Evolutionary conservation across 2,888 invertebrate species (phyloP).

Genomic region (Eilema caniola): DNA sequence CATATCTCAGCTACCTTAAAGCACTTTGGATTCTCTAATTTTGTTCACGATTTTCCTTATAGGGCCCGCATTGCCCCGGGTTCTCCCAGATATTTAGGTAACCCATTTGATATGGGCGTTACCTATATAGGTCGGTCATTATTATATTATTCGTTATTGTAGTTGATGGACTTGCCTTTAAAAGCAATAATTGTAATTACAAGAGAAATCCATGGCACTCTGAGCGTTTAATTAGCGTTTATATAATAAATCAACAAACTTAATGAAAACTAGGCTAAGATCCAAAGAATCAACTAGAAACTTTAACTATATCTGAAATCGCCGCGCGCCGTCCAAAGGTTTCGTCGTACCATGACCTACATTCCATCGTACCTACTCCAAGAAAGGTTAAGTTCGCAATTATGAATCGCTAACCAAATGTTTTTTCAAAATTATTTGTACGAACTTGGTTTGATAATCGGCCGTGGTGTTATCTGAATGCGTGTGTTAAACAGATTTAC

Average conservation of each 20-base stretch:
- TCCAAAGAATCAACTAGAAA: conserved; percentile 3
- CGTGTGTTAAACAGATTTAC: neutral
- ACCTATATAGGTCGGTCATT: neutral
- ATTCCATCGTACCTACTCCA: conserved; percentile 34
- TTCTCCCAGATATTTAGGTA: too few relatives aligned
- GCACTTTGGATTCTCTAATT: too few relatives aligned
- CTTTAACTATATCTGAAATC: conserved; percentile 15
- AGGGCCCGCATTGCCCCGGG: too few relatives aligned
- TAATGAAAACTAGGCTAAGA: neutral
- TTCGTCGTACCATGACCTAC: conserved; percentile 45
- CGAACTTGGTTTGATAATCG: neutral
- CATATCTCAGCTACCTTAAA: too few relatives aligned
- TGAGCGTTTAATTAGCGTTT: neutral
- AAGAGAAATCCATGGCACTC: neutral
- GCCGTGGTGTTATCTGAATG: neutral
- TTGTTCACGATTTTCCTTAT: too few relatives aligned
- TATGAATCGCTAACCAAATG: conserved; percentile 12
- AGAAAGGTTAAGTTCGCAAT: conserved; percentile 34
- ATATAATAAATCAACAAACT: neutral
- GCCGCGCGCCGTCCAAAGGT: conserved; percentile 21
- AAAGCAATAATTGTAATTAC: neutral
- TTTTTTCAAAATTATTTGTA: neutral
- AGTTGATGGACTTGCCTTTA: neutral
- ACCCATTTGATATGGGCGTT: too few relatives aligned
- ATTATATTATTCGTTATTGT: neutral